These are phyloP conservation scores for Clamator glandarius DNA, from an alignment of 2,797 vertebrate genomes.

Conservation along the genomic window DNA sequence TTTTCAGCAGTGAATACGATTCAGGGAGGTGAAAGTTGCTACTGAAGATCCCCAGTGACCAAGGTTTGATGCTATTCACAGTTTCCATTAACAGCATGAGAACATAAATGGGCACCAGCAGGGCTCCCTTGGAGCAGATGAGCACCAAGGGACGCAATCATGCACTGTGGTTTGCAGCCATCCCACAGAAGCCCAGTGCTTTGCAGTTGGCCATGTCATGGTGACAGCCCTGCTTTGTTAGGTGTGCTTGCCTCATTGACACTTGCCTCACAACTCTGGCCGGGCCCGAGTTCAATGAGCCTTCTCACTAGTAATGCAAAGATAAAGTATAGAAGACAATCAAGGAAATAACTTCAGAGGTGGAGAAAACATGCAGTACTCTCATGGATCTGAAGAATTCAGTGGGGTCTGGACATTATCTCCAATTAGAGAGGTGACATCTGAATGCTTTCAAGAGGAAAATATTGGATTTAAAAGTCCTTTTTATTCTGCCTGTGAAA, in stretches of 20 bases:
- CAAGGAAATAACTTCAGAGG: neutral
- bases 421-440: neutral
- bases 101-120: fast-evolving
- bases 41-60: fast-evolving
- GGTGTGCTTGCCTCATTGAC: neutral
- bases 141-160: fast-evolving
- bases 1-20: neutral
- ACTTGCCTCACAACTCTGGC: neutral
- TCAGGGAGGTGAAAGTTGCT: neutral
- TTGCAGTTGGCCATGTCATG: fast-evolving
- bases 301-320: neutral
- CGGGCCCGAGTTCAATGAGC: neutral
- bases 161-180: fast-evolving
- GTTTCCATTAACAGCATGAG: neutral
- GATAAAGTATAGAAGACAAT: neutral
- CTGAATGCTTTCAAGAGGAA: neutral
- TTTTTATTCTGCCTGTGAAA: neutral
- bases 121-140: neutral
- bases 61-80: fast-evolving
- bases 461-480: no score
- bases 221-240: neutral
- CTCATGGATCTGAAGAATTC: neutral
- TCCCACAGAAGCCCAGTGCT: no score
- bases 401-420: neutral
- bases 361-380: neutral